Evolutionary conservation across 2,113 vertebrate genomes (phyloP).

Genomic region (Archocentrus centrarchus): DNA sequence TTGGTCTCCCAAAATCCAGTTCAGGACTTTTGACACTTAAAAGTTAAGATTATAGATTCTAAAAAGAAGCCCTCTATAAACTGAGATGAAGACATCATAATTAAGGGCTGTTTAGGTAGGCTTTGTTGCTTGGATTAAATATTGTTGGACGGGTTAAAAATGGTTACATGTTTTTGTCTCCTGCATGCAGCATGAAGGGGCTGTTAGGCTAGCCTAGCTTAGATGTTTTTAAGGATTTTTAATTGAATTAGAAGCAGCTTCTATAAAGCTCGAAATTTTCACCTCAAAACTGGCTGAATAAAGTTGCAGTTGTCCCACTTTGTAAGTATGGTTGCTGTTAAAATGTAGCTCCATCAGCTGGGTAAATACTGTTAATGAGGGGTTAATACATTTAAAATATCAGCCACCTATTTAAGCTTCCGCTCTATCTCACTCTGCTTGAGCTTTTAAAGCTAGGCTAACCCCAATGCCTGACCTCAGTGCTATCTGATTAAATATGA

Average conservation of each 20-base stretch:
- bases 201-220: constrained; percentile 23
- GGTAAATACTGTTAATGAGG: neutral
- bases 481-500: constrained; percentile 23
- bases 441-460: constrained; percentile 16
- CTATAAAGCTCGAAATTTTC: neutral
- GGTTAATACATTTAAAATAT: neutral
- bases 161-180: neutral
- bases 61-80: constrained; percentile 47
- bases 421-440: neutral
- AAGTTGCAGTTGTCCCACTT: neutral
- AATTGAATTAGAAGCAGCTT: neutral
- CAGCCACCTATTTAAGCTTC: neutral
- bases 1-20: constrained; percentile 72
- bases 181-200: constrained; percentile 7
- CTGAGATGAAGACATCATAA: constrained; percentile 32
- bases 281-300: neutral
- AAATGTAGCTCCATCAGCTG: neutral
- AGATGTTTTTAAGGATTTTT: neutral
- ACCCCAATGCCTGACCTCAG: neutral
- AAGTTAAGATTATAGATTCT: constrained; percentile 14
- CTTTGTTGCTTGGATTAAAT: constrained; percentile 20
- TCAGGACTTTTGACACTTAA: constrained; percentile 43
- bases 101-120: constrained; percentile 39
- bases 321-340: neutral
- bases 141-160: neutral